These are phyloP conservation scores for Siphlonurus alternatus DNA, from an alignment of 2,888 invertebrate species.

Conservation along the genomic window DNA sequence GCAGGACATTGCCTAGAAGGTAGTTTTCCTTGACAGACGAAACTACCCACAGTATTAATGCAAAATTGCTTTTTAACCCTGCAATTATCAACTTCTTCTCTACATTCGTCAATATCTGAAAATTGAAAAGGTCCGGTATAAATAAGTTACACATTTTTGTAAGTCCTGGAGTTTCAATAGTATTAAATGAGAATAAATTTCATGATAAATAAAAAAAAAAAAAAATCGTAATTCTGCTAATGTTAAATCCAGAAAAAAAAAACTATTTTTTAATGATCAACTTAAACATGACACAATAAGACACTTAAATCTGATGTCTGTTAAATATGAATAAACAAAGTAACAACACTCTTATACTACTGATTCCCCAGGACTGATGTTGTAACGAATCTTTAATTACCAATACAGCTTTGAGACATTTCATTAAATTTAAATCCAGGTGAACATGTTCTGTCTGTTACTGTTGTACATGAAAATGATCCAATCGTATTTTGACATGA, in stretches of 20 bases:
- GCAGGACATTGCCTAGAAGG: conserved; percentile 20
- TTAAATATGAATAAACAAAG: too few species aligned
- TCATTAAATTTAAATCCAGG: conserved; percentile 9
- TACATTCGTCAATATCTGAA: conserved; percentile 33
- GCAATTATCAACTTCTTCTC: conserved; percentile 34
- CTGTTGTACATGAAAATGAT: conserved; percentile 23
- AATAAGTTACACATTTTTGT: neutral
- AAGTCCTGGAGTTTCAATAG: too few species aligned
- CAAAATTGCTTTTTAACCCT: conserved; percentile 47
- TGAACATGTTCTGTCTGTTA: conserved; percentile 10
- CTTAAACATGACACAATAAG: too few species aligned
- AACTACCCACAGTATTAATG: conserved; percentile 51
- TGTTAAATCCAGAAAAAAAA: too few species aligned
- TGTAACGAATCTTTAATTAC: too few species aligned
- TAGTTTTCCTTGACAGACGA: conserved; percentile 38
- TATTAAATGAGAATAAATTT: too few species aligned
- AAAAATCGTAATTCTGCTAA: too few species aligned
- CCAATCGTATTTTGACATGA: conserved; percentile 22
- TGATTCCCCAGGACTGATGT: too few species aligned
- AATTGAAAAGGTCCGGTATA: neutral
- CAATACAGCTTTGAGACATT: conserved; percentile 7
- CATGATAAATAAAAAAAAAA: too few species aligned
- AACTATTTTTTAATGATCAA: too few species aligned
- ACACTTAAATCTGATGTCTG: too few species aligned
- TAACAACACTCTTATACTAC: too few species aligned